Base-by-base conservation (phyloP, 2,113 vertebrate species). In the Myrmecobius fasciatus region DNA sequence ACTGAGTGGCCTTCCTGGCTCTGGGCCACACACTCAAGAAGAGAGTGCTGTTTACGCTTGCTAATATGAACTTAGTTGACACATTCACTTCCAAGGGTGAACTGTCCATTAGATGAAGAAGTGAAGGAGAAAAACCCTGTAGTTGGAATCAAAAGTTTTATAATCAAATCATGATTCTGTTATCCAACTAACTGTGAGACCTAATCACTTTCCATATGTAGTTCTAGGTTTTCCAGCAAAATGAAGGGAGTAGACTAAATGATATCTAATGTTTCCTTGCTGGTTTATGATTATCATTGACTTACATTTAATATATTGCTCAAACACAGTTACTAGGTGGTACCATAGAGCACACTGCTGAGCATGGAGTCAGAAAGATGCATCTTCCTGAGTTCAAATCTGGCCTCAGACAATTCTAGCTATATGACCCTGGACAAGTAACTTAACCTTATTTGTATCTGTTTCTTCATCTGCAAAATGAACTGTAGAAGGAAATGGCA, bases 1-100 rank as follows among this genome's bases (percentile, higher is more conserved):
- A 95, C 89, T 95, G 91, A 93, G 94, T 94, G 97, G 96, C 75
- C 31, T 8, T 91, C 89, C 96, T 97, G 97, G 96, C 94, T 89
- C 36, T 8, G 25, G 53, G 93, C 96, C 95, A 93, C 53, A 8
- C 89, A 95, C 96, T 96, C 96, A 97, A 97, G 97, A 93, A 97
- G 43, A 92, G 89, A 91, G 95, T 48, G 83, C 93, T 47, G 8
- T 48, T 53, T 51, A 89, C 95, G 95, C 96, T 92, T 93, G 92
- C 56, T 93, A 91, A 90, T 36, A 91, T 31, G 25, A 90, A 89
- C 52, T 3, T 97, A 94, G 97, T 89, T 95, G 96, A 97, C 96
- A 96, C 75, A 91, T 36, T 95, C 3, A 1, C 43, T 43, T 91
- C 24, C 52, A 43, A 2, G 54, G 51, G 53, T 22, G 25, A 52